Evolutionary conservation across 2,888 invertebrate genomes (phyloP).

Genomic region (Xanthorhoe designata): DNA sequence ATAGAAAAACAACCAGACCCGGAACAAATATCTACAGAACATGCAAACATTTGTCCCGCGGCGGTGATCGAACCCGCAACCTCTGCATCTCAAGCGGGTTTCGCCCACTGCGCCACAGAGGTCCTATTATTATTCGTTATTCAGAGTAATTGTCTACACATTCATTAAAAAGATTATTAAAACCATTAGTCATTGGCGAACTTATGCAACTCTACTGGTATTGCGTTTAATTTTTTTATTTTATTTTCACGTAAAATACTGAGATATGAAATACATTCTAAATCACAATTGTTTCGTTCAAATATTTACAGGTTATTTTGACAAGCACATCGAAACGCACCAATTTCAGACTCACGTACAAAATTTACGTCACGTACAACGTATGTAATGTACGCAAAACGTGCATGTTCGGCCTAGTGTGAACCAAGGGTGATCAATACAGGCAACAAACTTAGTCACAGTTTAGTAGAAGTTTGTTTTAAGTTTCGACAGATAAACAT

Average conservation of each 20-base stretch:
- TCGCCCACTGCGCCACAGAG: too few species aligned
- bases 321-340: not conserved
- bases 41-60: too few species aligned
- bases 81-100: too few species aligned
- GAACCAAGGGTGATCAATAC: slow-evolving; percentile 32
- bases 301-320: not conserved
- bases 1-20: too few species aligned
- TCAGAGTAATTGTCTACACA: too few species aligned
- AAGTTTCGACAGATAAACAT: slow-evolving; percentile 39
- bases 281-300: not conserved
- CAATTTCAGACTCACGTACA: not conserved
- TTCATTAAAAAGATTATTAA: too few species aligned
- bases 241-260: not conserved
- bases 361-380: slow-evolving; percentile 14
- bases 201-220: too few species aligned
- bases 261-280: not conserved
- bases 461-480: slow-evolving; percentile 45
- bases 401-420: slow-evolving; percentile 13
- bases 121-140: too few species aligned
- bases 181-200: too few species aligned
- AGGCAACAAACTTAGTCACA: slow-evolving; percentile 35
- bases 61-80: too few species aligned
- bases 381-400: slow-evolving; percentile 10
- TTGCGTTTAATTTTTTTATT: not conserved
- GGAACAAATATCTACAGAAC: too few species aligned